Percentiles rank a stretch among this genome's conserved stretches.
Evolutionary conservation across 2,797 vertebrate genomes (phyloP).

Genomic region (Muscicapa striata): DNA sequence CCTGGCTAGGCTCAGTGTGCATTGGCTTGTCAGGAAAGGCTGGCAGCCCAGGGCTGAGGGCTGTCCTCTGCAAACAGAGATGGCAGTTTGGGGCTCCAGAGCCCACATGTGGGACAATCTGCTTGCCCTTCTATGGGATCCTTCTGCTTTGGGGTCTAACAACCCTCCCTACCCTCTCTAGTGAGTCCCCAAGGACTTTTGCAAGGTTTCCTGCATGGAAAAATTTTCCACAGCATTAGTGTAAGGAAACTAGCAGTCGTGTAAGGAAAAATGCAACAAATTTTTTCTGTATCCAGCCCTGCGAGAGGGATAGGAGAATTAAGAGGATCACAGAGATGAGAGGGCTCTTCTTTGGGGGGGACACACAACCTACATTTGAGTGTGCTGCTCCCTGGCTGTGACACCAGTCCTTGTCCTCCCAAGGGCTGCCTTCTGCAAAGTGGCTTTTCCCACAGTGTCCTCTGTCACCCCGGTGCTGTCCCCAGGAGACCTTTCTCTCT

Average conservation of each 20-base stretch:
- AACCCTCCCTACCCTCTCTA: neutral
- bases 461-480: conserved; percentile 1
- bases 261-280: neutral
- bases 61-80: neutral
- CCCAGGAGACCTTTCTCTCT: conserved; percentile 21
- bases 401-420: neutral
- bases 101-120: accelerated
- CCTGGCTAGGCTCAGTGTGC: neutral
- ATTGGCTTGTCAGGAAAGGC: neutral
- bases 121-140: neutral
- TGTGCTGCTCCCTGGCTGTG: accelerated
- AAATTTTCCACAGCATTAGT: neutral
- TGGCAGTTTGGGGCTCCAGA: neutral
- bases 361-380: accelerated
- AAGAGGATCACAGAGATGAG: neutral
- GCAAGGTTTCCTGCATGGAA: neutral
- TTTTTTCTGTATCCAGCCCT: neutral
- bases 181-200: neutral
- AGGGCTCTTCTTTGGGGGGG: neutral
- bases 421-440: neutral
- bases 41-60: too few species aligned
- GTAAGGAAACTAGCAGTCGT: neutral
- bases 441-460: neutral
- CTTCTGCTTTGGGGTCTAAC: neutral
- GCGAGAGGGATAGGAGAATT: neutral